Percentiles rank a stretch among this genome's conserved stretches.
Conservation (phyloP, 1,140 invertebrate genomes). For the Aphaenogaster rudis region DNA sequence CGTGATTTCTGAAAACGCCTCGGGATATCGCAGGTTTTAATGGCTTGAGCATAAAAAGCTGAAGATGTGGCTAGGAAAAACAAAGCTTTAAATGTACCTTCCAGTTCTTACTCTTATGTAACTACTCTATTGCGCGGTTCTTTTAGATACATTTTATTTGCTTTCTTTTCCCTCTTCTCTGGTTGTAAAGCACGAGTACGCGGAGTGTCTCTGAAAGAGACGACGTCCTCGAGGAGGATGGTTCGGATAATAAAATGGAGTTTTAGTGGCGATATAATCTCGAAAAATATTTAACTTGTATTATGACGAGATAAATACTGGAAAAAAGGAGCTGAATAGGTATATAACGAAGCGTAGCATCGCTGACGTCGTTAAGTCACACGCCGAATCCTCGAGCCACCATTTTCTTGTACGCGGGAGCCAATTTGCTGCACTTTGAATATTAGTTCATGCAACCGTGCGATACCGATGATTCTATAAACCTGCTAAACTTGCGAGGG, state of each 20-base stretch:
- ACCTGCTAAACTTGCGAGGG: slow-evolving; percentile 4
- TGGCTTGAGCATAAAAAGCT: background rate
- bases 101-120: background rate
- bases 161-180: background rate
- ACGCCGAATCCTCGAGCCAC: background rate
- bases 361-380: background rate
- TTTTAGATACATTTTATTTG: slow-evolving; percentile 8
- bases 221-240: background rate
- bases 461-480: slow-evolving; percentile 20
- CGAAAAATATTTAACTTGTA: background rate
- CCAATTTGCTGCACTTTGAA: slow-evolving; percentile 24
- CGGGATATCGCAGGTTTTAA: background rate
- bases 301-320: background rate
- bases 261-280: background rate
- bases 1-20: background rate
- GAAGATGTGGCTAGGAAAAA: slow-evolving; percentile 15
- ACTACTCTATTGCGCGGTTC: background rate
- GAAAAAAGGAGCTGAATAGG: background rate
- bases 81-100: slow-evolving; percentile 18
- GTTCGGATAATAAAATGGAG: background rate
- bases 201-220: background rate
- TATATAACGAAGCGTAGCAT: background rate
- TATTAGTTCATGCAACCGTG: slow-evolving; percentile 27
- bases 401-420: background rate
- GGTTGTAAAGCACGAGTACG: background rate